Percentiles rank a stretch among this genome's conserved stretches.
These are phyloP conservation scores for Stegodyphus mimosarum DNA, from an alignment of 1,140 invertebrate species.

Conservation along the genomic window DNA sequence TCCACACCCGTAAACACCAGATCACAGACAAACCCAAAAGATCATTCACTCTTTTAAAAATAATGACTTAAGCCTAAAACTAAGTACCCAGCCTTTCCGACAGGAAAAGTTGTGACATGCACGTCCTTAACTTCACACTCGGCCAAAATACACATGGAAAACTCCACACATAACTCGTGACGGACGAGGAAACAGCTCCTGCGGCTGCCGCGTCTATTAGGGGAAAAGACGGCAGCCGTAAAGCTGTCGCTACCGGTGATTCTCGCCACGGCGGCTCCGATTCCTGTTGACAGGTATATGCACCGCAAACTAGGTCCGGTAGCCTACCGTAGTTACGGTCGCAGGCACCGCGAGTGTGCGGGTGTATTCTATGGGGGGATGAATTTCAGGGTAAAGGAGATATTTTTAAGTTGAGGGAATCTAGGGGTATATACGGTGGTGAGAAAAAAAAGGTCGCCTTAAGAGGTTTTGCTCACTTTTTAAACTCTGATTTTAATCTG, in stretches of 20 bases:
- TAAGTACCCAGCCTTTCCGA: not conserved
- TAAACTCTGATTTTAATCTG: too few species aligned
- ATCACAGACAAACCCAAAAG: not conserved
- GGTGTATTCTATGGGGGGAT: not conserved
- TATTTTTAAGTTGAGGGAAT: too few species aligned
- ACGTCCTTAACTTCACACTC: not conserved
- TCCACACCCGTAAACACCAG: not conserved
- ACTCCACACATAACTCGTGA: not conserved
- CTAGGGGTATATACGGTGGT: too few species aligned
- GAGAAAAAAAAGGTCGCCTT: too few species aligned
- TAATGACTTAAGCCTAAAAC: not conserved
- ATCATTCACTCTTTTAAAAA: not conserved
- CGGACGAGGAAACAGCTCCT: not conserved
- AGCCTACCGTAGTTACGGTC: too few species aligned
- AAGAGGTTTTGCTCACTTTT: too few species aligned
- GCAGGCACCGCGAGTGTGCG: too few species aligned
- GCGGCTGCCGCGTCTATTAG: constrained; percentile 1
- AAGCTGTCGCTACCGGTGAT: not conserved
- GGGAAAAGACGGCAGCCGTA: not conserved
- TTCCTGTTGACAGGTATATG: not conserved
- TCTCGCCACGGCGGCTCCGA: not conserved
- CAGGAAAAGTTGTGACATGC: not conserved
- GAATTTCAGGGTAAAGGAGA: not conserved
- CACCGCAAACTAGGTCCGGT: too few species aligned
- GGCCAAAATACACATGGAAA: not conserved